These are phyloP conservation scores for Ecdyonurus torrentis DNA, from an alignment of 2,888 invertebrate species.

Conservation along the genomic window DNA sequence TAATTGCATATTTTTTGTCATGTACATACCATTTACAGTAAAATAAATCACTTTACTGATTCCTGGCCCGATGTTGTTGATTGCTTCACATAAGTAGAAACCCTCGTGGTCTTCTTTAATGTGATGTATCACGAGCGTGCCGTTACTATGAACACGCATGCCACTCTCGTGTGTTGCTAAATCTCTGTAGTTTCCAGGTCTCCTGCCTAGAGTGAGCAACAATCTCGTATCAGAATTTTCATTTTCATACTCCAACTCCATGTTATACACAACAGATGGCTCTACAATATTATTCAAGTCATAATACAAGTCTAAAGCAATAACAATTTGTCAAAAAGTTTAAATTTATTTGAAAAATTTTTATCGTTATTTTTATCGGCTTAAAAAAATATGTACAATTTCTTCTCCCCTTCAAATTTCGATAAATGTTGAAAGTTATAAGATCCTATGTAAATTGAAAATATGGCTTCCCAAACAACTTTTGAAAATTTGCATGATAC, in stretches of 20 bases:
- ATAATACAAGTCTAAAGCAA: no score
- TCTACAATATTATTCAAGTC: not conserved
- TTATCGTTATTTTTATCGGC: no score
- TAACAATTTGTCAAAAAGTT: no score
- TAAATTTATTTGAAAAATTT: no score
- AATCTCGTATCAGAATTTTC: not conserved
- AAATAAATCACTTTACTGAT: conserved; percentile 25
- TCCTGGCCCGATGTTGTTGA: conserved; percentile 25
- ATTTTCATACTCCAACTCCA: not conserved
- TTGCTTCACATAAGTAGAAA: conserved; percentile 25
- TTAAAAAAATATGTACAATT: no score
- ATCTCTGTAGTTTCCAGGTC: conserved; percentile 12
- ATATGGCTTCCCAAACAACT: no score
- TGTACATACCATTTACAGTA: conserved; percentile 17
- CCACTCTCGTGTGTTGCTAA: conserved; percentile 7
- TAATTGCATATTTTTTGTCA: no score
- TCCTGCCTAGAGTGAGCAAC: conserved; percentile 11
- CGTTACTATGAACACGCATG: conserved; percentile 13
- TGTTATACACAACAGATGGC: not conserved
- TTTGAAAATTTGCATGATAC: no score
- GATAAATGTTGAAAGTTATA: no score
- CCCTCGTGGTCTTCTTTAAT: conserved; percentile 18
- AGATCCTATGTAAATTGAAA: no score
- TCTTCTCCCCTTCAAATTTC: no score
- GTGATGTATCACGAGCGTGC: conserved; percentile 16